phyloP scores from a whole-genome alignment of 1,140 invertebrate genomes.

The Drosophila willistoni region DNA sequence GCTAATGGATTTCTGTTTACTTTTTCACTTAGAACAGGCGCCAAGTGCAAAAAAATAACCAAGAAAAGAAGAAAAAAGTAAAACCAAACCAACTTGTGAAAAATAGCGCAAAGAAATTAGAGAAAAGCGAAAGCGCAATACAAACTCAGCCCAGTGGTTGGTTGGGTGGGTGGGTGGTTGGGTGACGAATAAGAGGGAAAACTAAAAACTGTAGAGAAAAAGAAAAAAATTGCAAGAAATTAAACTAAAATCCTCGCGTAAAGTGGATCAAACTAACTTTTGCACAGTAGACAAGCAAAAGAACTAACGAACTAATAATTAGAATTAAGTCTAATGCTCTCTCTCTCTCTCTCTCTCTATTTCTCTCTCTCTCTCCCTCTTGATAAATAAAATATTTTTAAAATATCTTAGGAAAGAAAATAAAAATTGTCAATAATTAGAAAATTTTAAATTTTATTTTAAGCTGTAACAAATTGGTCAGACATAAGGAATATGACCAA shows the following conservation, averaged over 20 bases:
- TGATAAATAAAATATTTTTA: background rate
- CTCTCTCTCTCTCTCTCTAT: no score
- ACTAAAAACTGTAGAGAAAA: constrained; percentile 23
- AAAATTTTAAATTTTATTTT: background rate
- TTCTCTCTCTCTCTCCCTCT: background rate
- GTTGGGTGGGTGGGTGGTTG: background rate
- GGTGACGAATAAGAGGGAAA: constrained; percentile 11
- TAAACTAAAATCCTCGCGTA: constrained; percentile 77
- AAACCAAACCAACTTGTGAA: constrained; percentile 60
- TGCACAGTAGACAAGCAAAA: constrained; percentile 37
- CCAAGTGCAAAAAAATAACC: constrained; percentile 33
- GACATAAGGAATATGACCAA: background rate
- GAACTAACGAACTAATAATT: constrained; percentile 29
- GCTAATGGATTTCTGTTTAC: constrained; percentile 83
- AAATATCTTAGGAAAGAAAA: background rate
- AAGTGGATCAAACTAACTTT: constrained; percentile 69
- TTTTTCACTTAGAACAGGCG: constrained; percentile 76
- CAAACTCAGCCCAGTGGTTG: constrained; percentile 40
- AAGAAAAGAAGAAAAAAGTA: constrained; percentile 10
- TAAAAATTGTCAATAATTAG: background rate
- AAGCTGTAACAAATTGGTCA: background rate
- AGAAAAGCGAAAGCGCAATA: constrained; percentile 74
- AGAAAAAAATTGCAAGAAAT: constrained; percentile 73
- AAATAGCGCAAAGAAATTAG: constrained; percentile 78
- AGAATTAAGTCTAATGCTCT: background rate